Conservation (phyloP, 2,113 vertebrate genomes). For the Centropus unirufus region DNA sequence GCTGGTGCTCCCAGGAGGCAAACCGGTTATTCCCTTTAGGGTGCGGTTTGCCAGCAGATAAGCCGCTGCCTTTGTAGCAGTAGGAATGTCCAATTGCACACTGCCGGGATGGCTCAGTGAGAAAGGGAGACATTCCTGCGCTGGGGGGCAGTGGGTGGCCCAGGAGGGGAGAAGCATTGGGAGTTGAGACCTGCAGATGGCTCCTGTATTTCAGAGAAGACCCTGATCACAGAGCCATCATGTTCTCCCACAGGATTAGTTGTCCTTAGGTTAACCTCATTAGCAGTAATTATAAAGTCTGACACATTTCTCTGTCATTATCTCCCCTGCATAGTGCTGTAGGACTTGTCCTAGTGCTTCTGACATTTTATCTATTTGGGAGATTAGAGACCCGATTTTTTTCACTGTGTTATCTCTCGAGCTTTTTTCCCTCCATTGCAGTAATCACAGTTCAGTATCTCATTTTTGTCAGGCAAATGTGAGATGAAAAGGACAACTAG, state of each 20-base stretch:
- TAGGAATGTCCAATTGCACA: neutral
- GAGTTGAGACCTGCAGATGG: neutral
- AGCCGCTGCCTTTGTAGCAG: neutral
- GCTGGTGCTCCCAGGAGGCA: neutral
- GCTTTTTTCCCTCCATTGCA: neutral
- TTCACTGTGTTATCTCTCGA: neutral
- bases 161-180: neutral
- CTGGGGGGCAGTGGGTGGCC: neutral
- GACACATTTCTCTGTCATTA: conserved; percentile 10
- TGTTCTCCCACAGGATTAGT: conserved; percentile 4
- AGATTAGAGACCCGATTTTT: neutral
- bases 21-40: neutral
- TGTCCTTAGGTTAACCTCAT: conserved; percentile 48
- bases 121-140: neutral
- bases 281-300: conserved; percentile 49
- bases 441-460: neutral
- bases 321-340: neutral
- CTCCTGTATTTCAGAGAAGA: neutral
- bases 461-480: neutral
- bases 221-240: neutral
- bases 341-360: neutral
- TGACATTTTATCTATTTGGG: conserved; percentile 14
- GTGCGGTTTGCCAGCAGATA: neutral
- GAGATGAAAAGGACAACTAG: neutral
- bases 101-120: neutral